Evolutionary conservation across 2,113 vertebrate species (phyloP).

Genomic region (Xenus cinereus): DNA sequence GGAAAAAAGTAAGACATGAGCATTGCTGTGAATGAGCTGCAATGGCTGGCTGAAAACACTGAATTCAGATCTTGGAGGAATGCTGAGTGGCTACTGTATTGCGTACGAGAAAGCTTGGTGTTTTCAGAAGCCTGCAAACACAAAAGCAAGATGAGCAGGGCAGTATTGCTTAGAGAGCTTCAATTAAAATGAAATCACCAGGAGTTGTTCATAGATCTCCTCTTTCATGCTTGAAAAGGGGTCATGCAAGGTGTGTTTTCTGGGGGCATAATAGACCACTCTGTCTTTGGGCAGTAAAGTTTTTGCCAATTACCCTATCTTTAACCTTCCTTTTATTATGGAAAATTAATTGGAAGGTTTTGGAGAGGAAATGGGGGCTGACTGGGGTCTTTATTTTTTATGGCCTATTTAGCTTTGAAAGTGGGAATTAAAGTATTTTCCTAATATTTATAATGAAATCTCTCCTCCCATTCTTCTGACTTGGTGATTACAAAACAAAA

Average conservation of each 20-base stretch:
- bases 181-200: neutral
- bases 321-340: slow-evolving; percentile 52
- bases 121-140: neutral
- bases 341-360: slow-evolving; percentile 60
- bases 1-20: neutral
- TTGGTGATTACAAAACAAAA: slow-evolving; percentile 45
- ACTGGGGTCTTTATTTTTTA: slow-evolving; percentile 53
- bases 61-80: neutral
- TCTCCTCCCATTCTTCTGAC: neutral
- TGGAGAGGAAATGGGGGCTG: slow-evolving; percentile 37
- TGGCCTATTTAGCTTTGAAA: slow-evolving; percentile 56
- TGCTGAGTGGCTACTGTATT: neutral
- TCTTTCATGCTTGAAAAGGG: neutral
- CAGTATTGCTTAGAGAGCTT: neutral
- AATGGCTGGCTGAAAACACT: neutral
- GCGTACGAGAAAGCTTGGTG: neutral
- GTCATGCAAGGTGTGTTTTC: slow-evolving; percentile 53
- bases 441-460: slow-evolving; percentile 50
- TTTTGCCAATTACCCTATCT: slow-evolving; percentile 62
- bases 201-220: neutral
- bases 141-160: neutral
- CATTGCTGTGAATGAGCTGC: neutral
- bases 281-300: slow-evolving; percentile 24
- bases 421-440: slow-evolving; percentile 20
- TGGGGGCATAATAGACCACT: slow-evolving; percentile 30